Percentiles rank a stretch among this genome's conserved stretches.
Conservation (phyloP, 2,113 vertebrate species). For the Rafetus swinhoei region DNA sequence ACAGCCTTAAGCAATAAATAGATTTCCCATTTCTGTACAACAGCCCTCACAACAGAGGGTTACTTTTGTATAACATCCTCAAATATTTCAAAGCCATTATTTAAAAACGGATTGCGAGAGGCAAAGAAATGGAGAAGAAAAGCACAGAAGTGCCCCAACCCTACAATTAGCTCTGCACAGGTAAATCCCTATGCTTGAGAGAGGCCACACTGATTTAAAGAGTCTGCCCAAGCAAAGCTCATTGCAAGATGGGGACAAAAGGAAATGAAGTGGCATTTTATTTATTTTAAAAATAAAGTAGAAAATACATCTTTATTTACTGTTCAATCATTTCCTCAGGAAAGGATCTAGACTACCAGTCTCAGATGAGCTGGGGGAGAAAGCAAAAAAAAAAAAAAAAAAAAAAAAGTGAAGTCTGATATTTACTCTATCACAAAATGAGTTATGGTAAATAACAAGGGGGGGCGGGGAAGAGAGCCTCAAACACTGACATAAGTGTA, state of each 20-base stretch:
- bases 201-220: not conserved
- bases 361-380: not conserved
- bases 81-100: not conserved
- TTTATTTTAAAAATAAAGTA: not conserved
- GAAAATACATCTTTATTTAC: not conserved
- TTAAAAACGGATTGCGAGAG: not conserved
- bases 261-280: not conserved
- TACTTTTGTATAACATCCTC: not conserved
- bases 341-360: not conserved
- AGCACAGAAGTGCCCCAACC: not conserved
- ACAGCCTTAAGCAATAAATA: not conserved
- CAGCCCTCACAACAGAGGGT: not conserved
- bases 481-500: not conserved
- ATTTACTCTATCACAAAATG: not conserved
- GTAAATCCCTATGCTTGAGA: not conserved
- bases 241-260: accelerated
- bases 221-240: not conserved
- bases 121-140: not conserved
- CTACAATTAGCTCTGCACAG: not conserved
- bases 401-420: too few relatives aligned
- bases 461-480: not conserved
- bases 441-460: not conserved
- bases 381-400: not conserved
- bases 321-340: not conserved
- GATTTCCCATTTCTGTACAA: not conserved